A percentile compares a stretch with the other conserved stretches of the same genome.
These are phyloP conservation scores for Leptothorax acervorum DNA, from an alignment of 2,888 invertebrate species.

Conservation along the genomic window DNA sequence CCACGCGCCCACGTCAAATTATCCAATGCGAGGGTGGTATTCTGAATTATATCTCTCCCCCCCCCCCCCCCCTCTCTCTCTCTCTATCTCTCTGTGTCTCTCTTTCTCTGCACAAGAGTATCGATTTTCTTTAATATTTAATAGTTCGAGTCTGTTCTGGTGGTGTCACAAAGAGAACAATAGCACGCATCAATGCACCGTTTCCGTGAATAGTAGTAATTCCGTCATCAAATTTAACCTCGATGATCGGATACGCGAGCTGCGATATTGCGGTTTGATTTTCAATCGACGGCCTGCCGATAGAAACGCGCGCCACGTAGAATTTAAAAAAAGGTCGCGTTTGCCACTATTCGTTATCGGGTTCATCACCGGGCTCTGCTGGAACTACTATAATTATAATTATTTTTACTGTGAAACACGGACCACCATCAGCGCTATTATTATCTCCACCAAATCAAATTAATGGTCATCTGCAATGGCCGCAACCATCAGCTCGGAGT, in stretches of 20 bases:
- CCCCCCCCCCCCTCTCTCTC: neutral
- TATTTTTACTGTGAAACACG: constrained; percentile 36
- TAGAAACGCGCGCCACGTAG: neutral
- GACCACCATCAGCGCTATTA: neutral
- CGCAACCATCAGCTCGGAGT: neutral
- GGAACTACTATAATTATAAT: constrained; percentile 15
- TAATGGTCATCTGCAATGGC: constrained; percentile 14
- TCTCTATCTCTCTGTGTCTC: neutral
- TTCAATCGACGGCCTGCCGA: constrained; percentile 23
- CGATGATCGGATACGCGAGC: constrained; percentile 38
- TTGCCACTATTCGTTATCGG: constrained; percentile 24
- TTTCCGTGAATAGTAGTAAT: constrained; percentile 34
- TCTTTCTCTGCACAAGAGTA: constrained; percentile 4
- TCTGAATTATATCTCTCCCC: neutral
- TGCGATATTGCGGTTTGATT: constrained; percentile 51
- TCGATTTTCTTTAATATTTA: constrained; percentile 50
- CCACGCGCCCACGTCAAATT: constrained; percentile 2
- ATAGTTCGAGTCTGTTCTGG: constrained; percentile 30
- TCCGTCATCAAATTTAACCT: constrained; percentile 42
- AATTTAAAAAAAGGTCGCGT: constrained; percentile 20
- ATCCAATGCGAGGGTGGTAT: neutral
- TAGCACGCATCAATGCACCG: constrained; percentile 24
- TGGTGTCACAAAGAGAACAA: constrained; percentile 33
- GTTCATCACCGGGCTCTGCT: neutral
- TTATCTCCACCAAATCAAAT: constrained; percentile 42